Base-by-base conservation (phyloP, 2,797 vertebrate genomes). In the Phataginus tetradactyla region DNA sequence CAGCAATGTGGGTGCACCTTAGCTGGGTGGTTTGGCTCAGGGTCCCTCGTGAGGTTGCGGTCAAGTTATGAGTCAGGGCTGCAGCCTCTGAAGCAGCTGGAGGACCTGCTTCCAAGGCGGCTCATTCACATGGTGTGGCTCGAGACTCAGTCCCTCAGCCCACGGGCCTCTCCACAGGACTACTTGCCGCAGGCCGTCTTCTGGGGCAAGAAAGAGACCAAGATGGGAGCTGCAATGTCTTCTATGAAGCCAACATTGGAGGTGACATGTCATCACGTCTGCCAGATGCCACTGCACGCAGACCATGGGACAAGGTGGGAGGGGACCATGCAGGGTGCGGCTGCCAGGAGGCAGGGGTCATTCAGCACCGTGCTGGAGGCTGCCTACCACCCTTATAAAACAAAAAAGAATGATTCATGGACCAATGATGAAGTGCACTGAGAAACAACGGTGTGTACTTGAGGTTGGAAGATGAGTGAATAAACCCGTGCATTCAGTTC, bases 241-340 rank as follows among this genome's bases (percentile, higher is more conserved):
- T 90, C 37, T 51, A 61, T 64, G 90, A 94, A 96, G 77, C n/a
- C 83, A 87, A 3, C 34, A 91, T 80, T 4, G 27, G 4, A 93
- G 75, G 57, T 61, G 74, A 25, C 39, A 86, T 21, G 63, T 8
- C 27, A 7, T 53, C 23, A 37, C n/a, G 63, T 94, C 74, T 88
- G 61, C 57, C 49, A 34, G 25, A 83, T 86, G 23, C 39, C 79
- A 49, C 0, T 72, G 55, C 8, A 71, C 18, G 55, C 39, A 86
- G 5, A 74, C 27, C 39, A 88, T 78, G 49, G 77, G 37, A 71
- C 42, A 90, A 17, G 37, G n/a, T 9, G 39, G 72, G 87, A 96
- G 27, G 14, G 7, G 45, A 64, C 15, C 21, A 11, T 4, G 8
- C 29, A 78, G 18, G 13, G 4, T 69, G 27, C 34, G n/a, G 91